phyloP scores from a whole-genome alignment of 1,140 invertebrate genomes.

The Caenorhabditis remanei region DNA sequence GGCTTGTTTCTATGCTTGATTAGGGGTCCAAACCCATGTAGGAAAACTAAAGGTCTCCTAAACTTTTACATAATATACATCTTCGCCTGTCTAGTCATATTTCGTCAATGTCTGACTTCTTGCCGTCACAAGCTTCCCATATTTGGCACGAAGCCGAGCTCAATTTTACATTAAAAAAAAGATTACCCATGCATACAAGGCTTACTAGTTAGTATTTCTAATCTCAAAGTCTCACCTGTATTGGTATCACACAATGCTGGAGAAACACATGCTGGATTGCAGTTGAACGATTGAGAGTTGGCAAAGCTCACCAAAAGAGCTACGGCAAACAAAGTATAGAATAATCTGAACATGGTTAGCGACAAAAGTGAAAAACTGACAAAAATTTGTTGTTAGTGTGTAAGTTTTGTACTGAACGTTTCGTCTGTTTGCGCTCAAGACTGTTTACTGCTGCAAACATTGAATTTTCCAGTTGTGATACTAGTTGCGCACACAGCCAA shows the following conservation, averaged over 20 bases:
- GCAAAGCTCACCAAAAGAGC: background rate
- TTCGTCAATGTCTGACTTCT: too few relatives aligned
- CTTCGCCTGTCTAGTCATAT: too few relatives aligned
- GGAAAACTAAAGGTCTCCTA: too few relatives aligned
- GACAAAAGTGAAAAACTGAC: constrained; percentile 15
- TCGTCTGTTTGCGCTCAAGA: constrained; percentile 37
- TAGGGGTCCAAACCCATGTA: too few relatives aligned
- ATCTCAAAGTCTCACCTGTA: constrained; percentile 10
- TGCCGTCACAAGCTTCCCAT: too few relatives aligned
- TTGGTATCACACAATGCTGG: constrained; percentile 22
- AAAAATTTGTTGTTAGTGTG: constrained; percentile 46
- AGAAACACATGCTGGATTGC: constrained; percentile 12
- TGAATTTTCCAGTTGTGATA: constrained; percentile 48
- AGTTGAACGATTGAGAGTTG: background rate
- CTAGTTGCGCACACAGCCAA: constrained; percentile 6
- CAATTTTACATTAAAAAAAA: too few relatives aligned
- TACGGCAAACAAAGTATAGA: background rate
- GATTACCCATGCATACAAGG: too few relatives aligned
- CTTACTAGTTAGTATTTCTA: background rate
- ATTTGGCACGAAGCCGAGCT: too few relatives aligned
- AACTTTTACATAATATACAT: too few relatives aligned
- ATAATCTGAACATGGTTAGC: constrained; percentile 5
- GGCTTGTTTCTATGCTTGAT: too few relatives aligned
- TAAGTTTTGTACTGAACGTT: constrained; percentile 53
- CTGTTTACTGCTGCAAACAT: constrained; percentile 50